Conservation (phyloP, 2,113 vertebrate genomes). For the Porphyrio hochstetteri region DNA sequence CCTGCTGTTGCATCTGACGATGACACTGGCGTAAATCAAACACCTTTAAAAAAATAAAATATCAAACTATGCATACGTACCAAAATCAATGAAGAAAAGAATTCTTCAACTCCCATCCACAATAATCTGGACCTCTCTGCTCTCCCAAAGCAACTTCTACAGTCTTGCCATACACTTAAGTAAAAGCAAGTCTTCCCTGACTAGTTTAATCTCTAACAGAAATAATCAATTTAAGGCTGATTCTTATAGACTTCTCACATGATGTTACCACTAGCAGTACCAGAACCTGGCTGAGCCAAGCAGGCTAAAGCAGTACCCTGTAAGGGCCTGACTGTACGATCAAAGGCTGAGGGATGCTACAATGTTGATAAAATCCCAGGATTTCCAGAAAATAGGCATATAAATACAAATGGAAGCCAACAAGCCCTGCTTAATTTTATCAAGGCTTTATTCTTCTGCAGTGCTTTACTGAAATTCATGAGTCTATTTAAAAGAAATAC, state of each 20-base stretch:
- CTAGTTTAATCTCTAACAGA: fast-evolving
- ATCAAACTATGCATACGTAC: background rate
- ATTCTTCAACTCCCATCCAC: background rate
- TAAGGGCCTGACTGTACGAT: background rate
- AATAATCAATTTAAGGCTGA: fast-evolving
- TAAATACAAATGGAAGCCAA: background rate
- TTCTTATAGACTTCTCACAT: fast-evolving
- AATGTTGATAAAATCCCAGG: background rate
- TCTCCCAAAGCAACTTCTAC: background rate
- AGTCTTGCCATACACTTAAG: fast-evolving
- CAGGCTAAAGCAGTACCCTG: background rate
- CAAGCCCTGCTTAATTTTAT: background rate
- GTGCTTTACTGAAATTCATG: background rate
- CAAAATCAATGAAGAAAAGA: background rate
- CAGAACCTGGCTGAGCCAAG: background rate
- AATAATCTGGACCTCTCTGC: background rate
- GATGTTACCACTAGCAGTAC: fast-evolving
- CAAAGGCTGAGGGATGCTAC: background rate
- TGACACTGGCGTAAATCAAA: conserved; percentile 95
- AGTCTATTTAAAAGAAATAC: background rate
- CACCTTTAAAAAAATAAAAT: conserved; percentile 75
- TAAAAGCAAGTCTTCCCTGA: background rate
- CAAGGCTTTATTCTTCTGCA: background rate
- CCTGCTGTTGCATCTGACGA: conserved; percentile 97
- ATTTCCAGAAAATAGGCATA: background rate